Base-by-base conservation (phyloP, 1,140 invertebrate genomes). In the Physella acuta region DNA sequence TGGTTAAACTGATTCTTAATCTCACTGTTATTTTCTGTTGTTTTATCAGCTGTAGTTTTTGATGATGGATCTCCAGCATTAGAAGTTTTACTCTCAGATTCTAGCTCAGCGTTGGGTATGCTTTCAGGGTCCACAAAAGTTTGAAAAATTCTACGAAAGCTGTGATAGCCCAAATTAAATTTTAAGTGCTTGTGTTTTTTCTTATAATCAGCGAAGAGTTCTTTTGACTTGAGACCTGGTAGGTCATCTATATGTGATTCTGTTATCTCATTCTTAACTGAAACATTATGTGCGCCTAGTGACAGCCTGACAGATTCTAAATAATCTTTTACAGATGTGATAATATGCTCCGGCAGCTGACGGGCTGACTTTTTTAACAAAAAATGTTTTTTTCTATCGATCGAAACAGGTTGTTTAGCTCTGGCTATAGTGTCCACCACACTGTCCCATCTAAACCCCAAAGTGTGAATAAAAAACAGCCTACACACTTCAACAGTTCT, bases 371-470 rank as follows among this genome's bases (percentile, higher is more conserved):
- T 62, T 49, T 44, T 62, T 4, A 62, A 30, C 8, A 34, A n/a
- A 11, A n/a, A 2, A 30, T 8, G 8, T 39, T 2, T 49, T n/a
- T n/a, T n/a, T n/a, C n/a, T n/a, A n/a, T n/a, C n/a, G n/a, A n/a
- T n/a, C n/a, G n/a, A n/a, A n/a, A n/a, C n/a, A n/a, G n/a, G n/a
- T 24, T 44, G 20, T 8, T 49, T 8, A 8, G 8, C 34, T n/a
- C 28, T 44, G 2, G 44, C 39, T 30, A 44, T 26, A 26, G 34
- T n/a, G 44, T 62, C 60, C 20, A 62, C 60, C 2, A 62, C 39
- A 26, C 60, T 62, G 60, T 62, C 60, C 60, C 60, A 62, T 44
- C 28, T 62, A 34, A 62, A 62, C 8, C 60, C 60, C 20, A 62
- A 26, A n/a, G 60, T 62, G 17, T 62, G 60, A 44, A 62, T 37